Percentiles rank a stretch among this genome's conserved stretches.
These are phyloP conservation scores for Ceryle rudis DNA, from an alignment of 2,797 vertebrate species.

Conservation along the genomic window DNA sequence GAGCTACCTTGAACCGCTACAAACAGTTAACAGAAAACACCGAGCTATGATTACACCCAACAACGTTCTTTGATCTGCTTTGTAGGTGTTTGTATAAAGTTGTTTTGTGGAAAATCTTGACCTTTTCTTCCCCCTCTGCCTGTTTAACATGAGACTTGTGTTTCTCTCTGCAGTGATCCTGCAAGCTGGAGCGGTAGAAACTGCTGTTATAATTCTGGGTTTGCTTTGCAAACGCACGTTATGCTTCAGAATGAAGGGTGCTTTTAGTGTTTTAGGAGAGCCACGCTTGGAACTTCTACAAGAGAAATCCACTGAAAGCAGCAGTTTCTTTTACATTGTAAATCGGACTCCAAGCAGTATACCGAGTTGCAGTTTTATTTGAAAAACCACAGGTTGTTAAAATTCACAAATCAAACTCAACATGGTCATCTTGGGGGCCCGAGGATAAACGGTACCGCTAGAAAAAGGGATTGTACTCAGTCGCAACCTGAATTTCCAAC, in stretches of 20 bases:
- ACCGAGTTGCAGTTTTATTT: neutral
- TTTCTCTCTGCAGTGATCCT: neutral
- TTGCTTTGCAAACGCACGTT: neutral
- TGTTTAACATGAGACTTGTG: neutral
- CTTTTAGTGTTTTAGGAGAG: neutral
- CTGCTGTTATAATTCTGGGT: neutral
- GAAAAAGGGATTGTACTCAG: neutral
- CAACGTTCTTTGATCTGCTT: neutral
- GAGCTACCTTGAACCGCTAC: neutral
- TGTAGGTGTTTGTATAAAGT: neutral
- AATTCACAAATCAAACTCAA: neutral
- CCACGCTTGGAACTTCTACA: neutral
- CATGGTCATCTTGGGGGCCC: neutral
- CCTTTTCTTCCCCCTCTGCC: slow-evolving; percentile 3
- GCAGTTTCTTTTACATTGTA: neutral
- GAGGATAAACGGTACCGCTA: neutral
- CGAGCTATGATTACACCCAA: neutral
- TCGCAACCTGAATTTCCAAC: neutral
- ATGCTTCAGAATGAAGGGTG: neutral
- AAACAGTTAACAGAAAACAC: neutral
- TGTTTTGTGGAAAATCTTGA: neutral
- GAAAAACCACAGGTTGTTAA: neutral
- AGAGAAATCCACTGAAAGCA: neutral
- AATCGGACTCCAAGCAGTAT: neutral
- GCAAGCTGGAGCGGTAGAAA: neutral